These are phyloP conservation scores for Berghia stephanieae DNA, from an alignment of 1,140 invertebrate genomes.

Conservation along the genomic window DNA sequence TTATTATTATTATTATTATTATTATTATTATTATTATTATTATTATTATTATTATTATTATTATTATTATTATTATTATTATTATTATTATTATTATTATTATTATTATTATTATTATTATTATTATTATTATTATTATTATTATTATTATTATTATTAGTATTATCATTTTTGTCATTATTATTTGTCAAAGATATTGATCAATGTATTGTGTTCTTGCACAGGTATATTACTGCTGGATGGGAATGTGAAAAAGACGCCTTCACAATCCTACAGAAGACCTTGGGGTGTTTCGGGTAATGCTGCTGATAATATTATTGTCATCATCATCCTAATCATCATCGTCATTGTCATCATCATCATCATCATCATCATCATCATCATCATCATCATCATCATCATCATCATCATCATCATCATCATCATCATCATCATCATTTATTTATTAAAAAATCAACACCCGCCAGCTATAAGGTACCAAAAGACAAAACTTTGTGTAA, in stretches of 20 bases:
- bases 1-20: background rate
- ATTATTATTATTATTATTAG: too few relatives aligned
- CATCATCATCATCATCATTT: background rate
- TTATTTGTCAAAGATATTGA: too few relatives aligned
- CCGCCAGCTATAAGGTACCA: too few relatives aligned
- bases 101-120: background rate
- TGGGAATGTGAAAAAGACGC: background rate
- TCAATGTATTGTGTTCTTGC: too few relatives aligned
- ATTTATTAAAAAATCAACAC: too few relatives aligned
- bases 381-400: background rate
- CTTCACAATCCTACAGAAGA: background rate
- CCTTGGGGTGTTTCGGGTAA: constrained; percentile 21
- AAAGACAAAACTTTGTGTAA: too few relatives aligned
- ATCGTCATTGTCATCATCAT: background rate
- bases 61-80: background rate
- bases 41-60: background rate
- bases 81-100: background rate
- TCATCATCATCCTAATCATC: background rate
- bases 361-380: background rate
- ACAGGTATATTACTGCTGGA: background rate
- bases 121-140: too few relatives aligned
- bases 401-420: background rate
- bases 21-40: background rate
- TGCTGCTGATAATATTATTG: too few relatives aligned
- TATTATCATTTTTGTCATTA: too few relatives aligned